Evolutionary conservation across 2,888 invertebrate genomes (phyloP).

Genomic region (Spodoptera exigua): DNA sequence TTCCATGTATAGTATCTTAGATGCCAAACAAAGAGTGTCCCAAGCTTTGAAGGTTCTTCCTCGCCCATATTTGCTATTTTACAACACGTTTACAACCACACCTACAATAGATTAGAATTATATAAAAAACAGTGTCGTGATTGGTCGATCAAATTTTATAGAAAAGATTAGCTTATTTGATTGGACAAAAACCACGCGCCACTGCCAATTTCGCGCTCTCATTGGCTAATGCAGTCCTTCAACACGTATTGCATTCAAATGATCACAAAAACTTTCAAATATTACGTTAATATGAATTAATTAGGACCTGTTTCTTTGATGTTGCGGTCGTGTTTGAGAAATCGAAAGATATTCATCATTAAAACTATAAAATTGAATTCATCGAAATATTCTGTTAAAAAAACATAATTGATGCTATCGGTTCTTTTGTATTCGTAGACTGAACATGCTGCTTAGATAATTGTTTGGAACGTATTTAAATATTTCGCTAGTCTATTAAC

Average conservation of each 20-base stretch:
- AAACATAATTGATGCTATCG: slow-evolving; percentile 2
- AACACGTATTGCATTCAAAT: slow-evolving; percentile 8
- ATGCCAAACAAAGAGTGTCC: no score
- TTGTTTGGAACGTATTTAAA: no score
- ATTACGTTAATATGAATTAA: slow-evolving; percentile 16
- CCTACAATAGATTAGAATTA: no score
- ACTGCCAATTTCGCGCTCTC: background rate
- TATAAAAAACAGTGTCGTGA: no score
- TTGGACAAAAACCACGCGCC: slow-evolving; percentile 8
- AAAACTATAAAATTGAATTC: background rate
- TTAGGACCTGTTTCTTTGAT: slow-evolving; percentile 19
- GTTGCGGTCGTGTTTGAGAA: slow-evolving; percentile 14
- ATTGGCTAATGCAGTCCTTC: slow-evolving; percentile 17
- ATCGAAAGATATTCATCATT: slow-evolving; percentile 5
- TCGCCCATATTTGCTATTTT: no score
- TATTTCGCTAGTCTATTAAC: no score
- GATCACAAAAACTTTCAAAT: slow-evolving; percentile 35
- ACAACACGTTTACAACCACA: no score
- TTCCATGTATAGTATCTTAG: no score
- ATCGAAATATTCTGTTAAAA: slow-evolving; percentile 1
- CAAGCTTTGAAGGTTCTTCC: no score
- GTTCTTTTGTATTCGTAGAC: no score
- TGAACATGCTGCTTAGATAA: no score
- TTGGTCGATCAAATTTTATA: no score
- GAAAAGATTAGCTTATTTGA: background rate